Percentiles rank a stretch among this genome's conserved stretches.
phyloP scores from a whole-genome alignment of 2,888 invertebrate genomes.

The Epinotia nisella region DNA sequence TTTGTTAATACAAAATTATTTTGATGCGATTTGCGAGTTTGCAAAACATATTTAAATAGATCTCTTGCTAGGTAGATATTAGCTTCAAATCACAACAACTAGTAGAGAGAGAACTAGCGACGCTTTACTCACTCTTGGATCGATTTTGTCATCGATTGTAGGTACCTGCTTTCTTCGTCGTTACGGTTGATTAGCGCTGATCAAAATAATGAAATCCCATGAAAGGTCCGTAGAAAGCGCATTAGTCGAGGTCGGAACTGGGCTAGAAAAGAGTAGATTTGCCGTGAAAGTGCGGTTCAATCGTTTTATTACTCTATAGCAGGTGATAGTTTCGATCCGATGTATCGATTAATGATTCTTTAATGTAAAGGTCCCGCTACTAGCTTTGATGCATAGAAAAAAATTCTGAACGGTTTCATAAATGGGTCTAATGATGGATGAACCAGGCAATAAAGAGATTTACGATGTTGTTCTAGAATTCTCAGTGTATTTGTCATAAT shows the following conservation, averaged over 20 bases:
- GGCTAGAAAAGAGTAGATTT: slow-evolving; percentile 57
- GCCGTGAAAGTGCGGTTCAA: slow-evolving; percentile 59
- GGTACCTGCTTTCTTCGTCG: slow-evolving; percentile 30
- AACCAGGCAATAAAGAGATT: background rate
- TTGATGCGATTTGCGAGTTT: background rate
- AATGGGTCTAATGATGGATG: slow-evolving; percentile 19
- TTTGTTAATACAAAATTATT: background rate
- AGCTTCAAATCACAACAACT: background rate
- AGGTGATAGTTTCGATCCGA: slow-evolving; percentile 38
- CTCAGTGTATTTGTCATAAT: background rate
- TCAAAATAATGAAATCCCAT: slow-evolving; percentile 49
- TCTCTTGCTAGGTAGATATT: background rate
- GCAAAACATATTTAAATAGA: background rate
- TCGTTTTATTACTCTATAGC: slow-evolving; percentile 44
- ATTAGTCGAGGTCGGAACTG: slow-evolving; percentile 55
- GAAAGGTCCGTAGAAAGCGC: slow-evolving; percentile 59
- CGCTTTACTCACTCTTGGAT: background rate
- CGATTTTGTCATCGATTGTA: slow-evolving; percentile 6
- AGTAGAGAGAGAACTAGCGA: no score
- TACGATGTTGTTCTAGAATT: background rate
- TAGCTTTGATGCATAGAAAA: slow-evolving; percentile 8
- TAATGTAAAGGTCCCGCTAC: slow-evolving; percentile 30
- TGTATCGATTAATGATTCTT: slow-evolving; percentile 40
- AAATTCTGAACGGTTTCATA: slow-evolving; percentile 9
- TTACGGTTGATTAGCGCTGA: slow-evolving; percentile 28